Percentiles rank a stretch among this genome's conserved stretches.
Conservation (phyloP, 1,140 invertebrate species). For the Drosophila setifemur region DNA sequence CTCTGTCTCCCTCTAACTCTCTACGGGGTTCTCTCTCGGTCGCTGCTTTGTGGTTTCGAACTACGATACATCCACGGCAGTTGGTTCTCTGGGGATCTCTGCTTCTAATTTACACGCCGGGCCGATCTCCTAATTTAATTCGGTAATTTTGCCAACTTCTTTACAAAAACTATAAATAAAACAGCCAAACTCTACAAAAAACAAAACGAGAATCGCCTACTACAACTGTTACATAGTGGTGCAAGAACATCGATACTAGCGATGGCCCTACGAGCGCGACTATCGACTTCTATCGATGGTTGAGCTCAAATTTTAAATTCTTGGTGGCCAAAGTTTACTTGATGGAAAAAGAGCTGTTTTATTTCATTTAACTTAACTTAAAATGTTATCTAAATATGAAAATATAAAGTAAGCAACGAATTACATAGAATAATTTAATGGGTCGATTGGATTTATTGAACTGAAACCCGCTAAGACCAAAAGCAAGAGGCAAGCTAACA, state of each 20-base stretch:
- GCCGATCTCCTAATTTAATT: constrained; percentile 12
- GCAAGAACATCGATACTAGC: too few relatives aligned
- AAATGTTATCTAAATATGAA: too few relatives aligned
- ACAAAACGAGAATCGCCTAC: constrained; percentile 22
- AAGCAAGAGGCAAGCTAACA: background rate
- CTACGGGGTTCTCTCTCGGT: background rate
- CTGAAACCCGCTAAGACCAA: background rate
- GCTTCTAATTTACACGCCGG: constrained; percentile 1
- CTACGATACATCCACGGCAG: background rate
- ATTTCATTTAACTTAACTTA: too few relatives aligned
- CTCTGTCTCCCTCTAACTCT: background rate
- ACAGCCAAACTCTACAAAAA: constrained; percentile 41
- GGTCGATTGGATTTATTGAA: background rate
- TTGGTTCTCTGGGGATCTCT: background rate
- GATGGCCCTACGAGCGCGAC: background rate
- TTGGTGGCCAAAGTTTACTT: too few relatives aligned
- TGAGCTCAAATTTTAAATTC: too few relatives aligned
- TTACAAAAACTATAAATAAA: constrained; percentile 41
- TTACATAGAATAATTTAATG: background rate
- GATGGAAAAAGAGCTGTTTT: too few relatives aligned
- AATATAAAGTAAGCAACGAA: too few relatives aligned
- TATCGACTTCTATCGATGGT: too few relatives aligned
- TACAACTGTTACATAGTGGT: background rate
- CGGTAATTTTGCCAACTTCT: constrained; percentile 18
- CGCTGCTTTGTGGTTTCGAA: background rate